phyloP scores from a whole-genome alignment of 2,888 invertebrate genomes.

The Penaeus monodon region DNA sequence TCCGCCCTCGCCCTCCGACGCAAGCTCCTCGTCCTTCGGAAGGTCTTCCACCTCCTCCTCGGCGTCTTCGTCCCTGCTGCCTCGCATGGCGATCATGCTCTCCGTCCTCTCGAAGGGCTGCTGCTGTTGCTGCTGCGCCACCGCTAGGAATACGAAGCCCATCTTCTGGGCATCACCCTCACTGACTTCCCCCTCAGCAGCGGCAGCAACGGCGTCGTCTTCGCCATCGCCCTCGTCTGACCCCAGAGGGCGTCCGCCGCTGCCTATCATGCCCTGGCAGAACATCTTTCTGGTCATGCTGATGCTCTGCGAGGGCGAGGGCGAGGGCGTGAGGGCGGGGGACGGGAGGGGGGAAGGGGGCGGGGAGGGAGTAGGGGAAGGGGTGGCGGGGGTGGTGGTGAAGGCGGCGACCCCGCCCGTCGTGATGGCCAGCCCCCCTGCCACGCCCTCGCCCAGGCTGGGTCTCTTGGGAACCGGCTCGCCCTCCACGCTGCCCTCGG shows the following conservation, averaged over 20 bases:
- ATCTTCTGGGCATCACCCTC: not conserved
- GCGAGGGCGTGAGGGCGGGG: slow-evolving; percentile 2
- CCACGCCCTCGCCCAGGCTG: not conserved
- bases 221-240: not conserved
- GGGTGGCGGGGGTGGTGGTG: not conserved
- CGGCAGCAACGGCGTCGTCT: not conserved
- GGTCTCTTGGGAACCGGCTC: slow-evolving; percentile 35
- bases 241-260: not conserved
- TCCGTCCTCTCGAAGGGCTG: not conserved
- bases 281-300: slow-evolving; percentile 9
- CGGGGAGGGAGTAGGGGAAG: slow-evolving; percentile 1
- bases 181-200: not conserved
- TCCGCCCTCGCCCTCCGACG: not conserved
- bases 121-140: not conserved
- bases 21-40: not conserved
- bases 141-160: too few relatives aligned
- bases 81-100: slow-evolving; percentile 6
- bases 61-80: not conserved
- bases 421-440: too few relatives aligned
- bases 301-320: too few relatives aligned
- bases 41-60: not conserved
- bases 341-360: slow-evolving; percentile 19
- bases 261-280: slow-evolving; percentile 38
- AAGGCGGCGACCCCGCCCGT: too few relatives aligned
- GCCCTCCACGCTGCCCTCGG: slow-evolving; percentile 27